Evolutionary conservation across 2,113 vertebrate genomes (phyloP), one percentile per base, ranked within the genome.

Genomic region (Mugil cephalus): DNA sequence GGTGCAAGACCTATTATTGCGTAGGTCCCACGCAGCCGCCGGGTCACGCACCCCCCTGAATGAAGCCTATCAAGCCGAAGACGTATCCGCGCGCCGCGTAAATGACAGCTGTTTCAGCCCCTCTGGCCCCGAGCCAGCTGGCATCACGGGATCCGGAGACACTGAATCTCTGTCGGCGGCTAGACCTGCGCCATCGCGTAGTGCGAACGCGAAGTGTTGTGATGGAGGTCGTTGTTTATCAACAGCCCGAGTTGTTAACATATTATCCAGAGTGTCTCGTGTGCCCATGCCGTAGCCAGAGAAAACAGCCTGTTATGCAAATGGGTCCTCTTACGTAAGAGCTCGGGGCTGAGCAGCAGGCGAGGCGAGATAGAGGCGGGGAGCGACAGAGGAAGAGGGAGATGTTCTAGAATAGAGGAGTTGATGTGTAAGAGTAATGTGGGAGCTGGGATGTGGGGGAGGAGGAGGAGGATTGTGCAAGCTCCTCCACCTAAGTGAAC

Each of bases 281-380:
- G 90, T 80, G 81, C 69, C 73, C 71, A n/a, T 59, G 68, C 55
- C 14, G 48, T 74, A 89, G 84, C 81, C 71, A 69, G 74, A 82
- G 84, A 82, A 88, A 91, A 86, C 71, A 88, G 85, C 56, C 87
- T 90, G 90, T 91, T 91, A 91, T 92, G 91, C 91, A 91, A 92
- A 92, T 91, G 79, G 45, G 0, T n/a, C 10, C 73, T 82, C 66
- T 92, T 92, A 88, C 83, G 77, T 90, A 92, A 91, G 86, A 83
- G 84, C 87, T 62, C 19, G 30, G 64, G 82, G 88, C 82, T 80
- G 82, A 84, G 88, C 74, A 61, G 81, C 79, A 67, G 79, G 85
- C 75, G 30, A 81, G 50, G 64, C 78, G 81, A 84, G 74, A 80
- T 21, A 35, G 79, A 84, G 77, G 71, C 65, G 58, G 82, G 56